Base-by-base conservation (phyloP, 2,888 invertebrate genomes). In the Lasioglossum malachurum region DNA sequence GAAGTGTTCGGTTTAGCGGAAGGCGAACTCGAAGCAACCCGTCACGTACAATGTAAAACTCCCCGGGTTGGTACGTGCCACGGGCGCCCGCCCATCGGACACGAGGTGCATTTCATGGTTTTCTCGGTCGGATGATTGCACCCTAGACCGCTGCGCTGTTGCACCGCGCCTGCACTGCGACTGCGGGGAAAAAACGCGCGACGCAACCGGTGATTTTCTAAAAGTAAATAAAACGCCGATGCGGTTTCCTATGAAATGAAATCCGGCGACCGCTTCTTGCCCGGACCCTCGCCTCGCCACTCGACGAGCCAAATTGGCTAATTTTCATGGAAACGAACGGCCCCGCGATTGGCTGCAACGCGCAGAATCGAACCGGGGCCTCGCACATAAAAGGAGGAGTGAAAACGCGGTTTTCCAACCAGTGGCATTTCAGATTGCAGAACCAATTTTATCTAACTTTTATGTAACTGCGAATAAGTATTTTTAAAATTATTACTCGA, bases 1-100 rank as follows among this genome's bases (percentile, higher is more conserved):
- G 77, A 89, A 86, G 90, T 83, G 84, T 84, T 31, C 31, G 31
- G 31, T 31, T 31, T 0, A 31, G 31, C 31, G 31, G 31, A 89
- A 90, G 89, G 86, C 86, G 44, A 81, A 86, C 87, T 78, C 85
- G 80, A 78, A 16, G 77, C 82, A 90, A 84, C 86, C 82, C 78
- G 85, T 60, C 73, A 84, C 82, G 78, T 79, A 75, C 84, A 83
- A 80, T 79, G 79, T 84, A 85, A 85, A 85, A 85, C 82, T 73
- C 67, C 64, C 35, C 4, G 27, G 27, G 57, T 57, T 71, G 82
- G 74, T 77, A 84, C 85, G 69, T 73, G 84, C 74, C 67, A 79
- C 75, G 64, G 44, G 35, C 80, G 64, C 60, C 73, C 23, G 49
- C 60, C 67, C 16, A 44, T 38, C 57, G 8, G 78, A 72, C 27